Evolutionary conservation across 2,888 invertebrate species (phyloP).

Genomic region (Tenodera sinensis): DNA sequence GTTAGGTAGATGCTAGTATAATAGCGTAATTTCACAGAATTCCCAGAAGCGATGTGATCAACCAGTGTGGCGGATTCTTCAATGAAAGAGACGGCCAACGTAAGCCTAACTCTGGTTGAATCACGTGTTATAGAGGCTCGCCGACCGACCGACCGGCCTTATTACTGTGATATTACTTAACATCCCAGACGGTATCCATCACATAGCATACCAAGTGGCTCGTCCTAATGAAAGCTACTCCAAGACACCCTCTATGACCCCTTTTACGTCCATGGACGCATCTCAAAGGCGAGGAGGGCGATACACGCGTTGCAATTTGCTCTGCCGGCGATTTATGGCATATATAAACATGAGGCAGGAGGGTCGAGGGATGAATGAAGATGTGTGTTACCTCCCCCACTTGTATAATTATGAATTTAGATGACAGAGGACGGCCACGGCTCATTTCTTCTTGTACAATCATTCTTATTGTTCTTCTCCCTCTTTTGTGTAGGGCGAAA

Average conservation of each 20-base stretch:
- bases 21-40: no score
- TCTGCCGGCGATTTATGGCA: neutral
- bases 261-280: neutral
- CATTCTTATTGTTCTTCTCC: neutral
- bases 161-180: neutral
- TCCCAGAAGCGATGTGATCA: no score
- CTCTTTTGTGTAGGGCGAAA: neutral
- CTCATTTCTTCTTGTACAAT: neutral
- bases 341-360: neutral
- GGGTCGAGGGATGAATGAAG: neutral
- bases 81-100: neutral
- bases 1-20: no score
- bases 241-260: neutral
- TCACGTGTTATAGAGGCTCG: neutral
- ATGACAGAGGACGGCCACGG: neutral
- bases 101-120: neutral
- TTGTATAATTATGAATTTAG: conserved; percentile 9
- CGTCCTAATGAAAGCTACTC: neutral
- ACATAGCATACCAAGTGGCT: neutral
- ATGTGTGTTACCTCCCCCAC: neutral
- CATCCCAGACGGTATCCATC: neutral
- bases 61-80: neutral
- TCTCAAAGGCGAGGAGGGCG: neutral
- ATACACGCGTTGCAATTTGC: neutral
- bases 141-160: neutral